Evolutionary conservation across 2,113 vertebrate genomes (phyloP).

Genomic region (Halcyon malimbica): DNA sequence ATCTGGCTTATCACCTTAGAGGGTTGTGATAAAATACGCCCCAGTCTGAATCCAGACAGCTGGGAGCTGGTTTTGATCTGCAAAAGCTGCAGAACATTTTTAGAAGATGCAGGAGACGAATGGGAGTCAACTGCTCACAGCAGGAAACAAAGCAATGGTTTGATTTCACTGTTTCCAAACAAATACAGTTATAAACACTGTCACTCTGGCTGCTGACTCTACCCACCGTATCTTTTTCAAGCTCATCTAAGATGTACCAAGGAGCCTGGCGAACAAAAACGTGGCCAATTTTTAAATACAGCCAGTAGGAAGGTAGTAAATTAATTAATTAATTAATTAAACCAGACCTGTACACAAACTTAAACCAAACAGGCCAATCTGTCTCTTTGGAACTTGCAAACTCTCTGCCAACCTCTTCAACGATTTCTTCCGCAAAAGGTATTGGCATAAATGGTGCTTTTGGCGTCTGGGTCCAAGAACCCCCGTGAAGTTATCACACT

Average conservation of each 20-base stretch:
- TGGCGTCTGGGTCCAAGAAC: neutral
- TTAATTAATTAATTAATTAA: neutral
- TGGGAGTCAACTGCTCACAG: neutral
- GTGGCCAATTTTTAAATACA: neutral
- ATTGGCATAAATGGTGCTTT: neutral
- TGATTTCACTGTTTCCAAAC: neutral
- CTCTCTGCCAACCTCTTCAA: neutral
- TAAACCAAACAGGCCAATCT: neutral
- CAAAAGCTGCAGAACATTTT: neutral
- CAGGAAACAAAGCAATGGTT: neutral
- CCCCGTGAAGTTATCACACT: neutral
- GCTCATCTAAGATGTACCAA: neutral
- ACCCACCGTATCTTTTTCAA: neutral
- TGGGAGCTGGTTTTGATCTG: neutral
- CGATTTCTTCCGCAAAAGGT: neutral
- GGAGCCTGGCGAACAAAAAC: neutral
- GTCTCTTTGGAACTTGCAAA: neutral
- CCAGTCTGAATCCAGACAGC: neutral
- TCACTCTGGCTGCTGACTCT: neutral
- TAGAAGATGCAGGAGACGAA: neutral
- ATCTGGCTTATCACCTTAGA: neutral
- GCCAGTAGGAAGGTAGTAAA: neutral
- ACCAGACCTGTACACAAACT: neutral
- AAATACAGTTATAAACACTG: neutral
- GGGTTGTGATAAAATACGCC: neutral